Percentiles rank a stretch among this genome's conserved stretches.
Conservation (phyloP, 2,888 invertebrate species). For the Melanophora roralis region DNA sequence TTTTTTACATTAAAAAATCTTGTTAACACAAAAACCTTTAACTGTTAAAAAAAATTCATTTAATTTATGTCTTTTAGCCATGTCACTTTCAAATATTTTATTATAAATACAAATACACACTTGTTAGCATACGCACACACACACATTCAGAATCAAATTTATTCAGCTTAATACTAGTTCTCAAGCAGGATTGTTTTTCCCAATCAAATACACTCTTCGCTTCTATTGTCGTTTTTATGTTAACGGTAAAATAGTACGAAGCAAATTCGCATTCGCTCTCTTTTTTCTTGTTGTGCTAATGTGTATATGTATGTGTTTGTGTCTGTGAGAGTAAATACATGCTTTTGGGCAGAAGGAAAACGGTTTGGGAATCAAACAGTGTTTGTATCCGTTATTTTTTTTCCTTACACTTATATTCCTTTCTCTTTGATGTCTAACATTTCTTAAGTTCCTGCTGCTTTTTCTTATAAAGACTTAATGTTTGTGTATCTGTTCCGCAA, state of each 20-base stretch:
- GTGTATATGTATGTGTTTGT: background rate
- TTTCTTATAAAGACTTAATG: background rate
- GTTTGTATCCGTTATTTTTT: constrained; percentile 12
- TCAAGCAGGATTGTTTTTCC: constrained; percentile 52
- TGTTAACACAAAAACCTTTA: background rate
- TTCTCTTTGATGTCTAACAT: constrained; percentile 22
- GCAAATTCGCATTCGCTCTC: constrained; percentile 25
- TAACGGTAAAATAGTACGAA: constrained; percentile 25
- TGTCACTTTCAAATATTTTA: background rate
- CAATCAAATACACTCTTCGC: constrained; percentile 58
- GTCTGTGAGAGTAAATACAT: no score
- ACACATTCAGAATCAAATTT: background rate
- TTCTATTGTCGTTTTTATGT: background rate
- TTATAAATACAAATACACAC: background rate
- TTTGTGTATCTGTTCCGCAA: constrained; percentile 13
- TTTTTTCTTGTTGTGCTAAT: constrained; percentile 7
- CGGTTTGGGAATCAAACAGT: constrained; percentile 10
- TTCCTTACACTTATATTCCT: no score
- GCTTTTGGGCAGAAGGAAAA: no score
- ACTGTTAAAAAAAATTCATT: constrained; percentile 1
- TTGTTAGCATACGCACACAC: background rate
- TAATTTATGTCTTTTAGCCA: background rate
- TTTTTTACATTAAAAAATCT: background rate
- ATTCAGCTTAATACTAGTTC: no score
- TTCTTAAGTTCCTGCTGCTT: background rate